phyloP scores from a whole-genome alignment of 1,140 invertebrate species.

The Tetragonula clypearis region DNA sequence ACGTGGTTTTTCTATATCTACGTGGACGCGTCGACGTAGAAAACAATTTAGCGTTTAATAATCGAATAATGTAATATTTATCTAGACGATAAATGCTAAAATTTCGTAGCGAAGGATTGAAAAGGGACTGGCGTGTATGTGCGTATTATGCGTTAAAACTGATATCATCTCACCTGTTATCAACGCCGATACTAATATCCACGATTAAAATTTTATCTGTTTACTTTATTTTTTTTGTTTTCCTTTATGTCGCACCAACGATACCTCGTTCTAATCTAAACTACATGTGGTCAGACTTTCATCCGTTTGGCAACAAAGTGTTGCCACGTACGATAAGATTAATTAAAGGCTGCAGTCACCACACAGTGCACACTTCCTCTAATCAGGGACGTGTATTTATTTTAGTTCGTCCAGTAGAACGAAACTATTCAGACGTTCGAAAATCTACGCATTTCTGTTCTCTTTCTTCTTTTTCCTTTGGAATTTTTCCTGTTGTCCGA shows the following conservation, averaged over 20 bases:
- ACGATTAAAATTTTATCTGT: not conserved
- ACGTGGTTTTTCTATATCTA: too few relatives aligned
- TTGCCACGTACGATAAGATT: slow-evolving; percentile 33
- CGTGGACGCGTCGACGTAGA: too few relatives aligned
- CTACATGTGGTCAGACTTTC: slow-evolving; percentile 19
- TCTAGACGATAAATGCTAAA: too few relatives aligned
- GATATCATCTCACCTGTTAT: not conserved
- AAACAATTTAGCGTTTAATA: too few relatives aligned
- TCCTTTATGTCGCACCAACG: not conserved
- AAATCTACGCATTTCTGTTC: too few relatives aligned
- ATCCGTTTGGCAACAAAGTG: slow-evolving; percentile 30
- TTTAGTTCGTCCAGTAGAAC: not conserved
- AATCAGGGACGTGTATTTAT: not conserved
- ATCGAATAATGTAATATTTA: too few relatives aligned
- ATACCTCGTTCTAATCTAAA: slow-evolving; percentile 25
- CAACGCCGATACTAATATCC: not conserved
- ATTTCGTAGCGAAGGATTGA: too few relatives aligned
- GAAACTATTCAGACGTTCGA: not conserved
- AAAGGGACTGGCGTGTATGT: too few relatives aligned
- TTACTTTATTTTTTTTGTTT: not conserved
- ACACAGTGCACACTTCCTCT: not conserved
- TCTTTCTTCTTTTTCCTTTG: not conserved
- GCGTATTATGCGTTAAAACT: too few relatives aligned
- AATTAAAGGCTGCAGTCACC: slow-evolving; percentile 2
- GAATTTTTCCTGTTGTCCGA: not conserved